phyloP scores from a whole-genome alignment of 2,113 vertebrate genomes.

The Dipodomys merriami region DNA sequence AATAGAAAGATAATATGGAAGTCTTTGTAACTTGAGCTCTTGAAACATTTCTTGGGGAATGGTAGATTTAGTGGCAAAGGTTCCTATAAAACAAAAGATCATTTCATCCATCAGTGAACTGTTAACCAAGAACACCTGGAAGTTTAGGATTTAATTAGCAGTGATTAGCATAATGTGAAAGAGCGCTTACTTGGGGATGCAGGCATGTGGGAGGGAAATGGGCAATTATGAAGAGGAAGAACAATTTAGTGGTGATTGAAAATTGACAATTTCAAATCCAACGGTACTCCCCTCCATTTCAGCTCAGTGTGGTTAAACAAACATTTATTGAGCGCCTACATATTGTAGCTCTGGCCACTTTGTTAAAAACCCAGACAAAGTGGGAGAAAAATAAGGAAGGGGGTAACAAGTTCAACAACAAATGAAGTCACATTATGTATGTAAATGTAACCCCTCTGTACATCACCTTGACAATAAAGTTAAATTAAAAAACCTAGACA shows the following conservation, averaged over 20 bases:
- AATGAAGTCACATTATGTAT: no score
- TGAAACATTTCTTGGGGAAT: background rate
- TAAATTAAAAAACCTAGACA: background rate
- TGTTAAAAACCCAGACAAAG: background rate
- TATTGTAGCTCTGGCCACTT: background rate
- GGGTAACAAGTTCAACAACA: no score
- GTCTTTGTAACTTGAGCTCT: background rate
- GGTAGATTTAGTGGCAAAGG: background rate
- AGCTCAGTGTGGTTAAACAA: background rate
- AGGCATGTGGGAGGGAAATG: background rate
- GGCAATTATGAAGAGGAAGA: background rate
- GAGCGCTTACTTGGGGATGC: background rate
- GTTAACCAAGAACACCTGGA: conserved; percentile 48
- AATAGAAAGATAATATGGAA: background rate
- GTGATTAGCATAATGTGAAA: background rate
- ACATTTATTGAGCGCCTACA: background rate
- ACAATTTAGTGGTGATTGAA: background rate
- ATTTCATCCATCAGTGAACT: background rate
- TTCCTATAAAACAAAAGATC: conserved; percentile 39
- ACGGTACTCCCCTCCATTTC: background rate
- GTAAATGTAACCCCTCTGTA: no score
- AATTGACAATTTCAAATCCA: background rate
- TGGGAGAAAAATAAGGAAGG: no score
- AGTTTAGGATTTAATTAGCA: conserved; percentile 33
- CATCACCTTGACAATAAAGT: no score